A percentile compares a stretch with the other conserved stretches of the same genome.
Conservation (phyloP, 2,797 vertebrate species). For the Pangasius larnaudii region DNA sequence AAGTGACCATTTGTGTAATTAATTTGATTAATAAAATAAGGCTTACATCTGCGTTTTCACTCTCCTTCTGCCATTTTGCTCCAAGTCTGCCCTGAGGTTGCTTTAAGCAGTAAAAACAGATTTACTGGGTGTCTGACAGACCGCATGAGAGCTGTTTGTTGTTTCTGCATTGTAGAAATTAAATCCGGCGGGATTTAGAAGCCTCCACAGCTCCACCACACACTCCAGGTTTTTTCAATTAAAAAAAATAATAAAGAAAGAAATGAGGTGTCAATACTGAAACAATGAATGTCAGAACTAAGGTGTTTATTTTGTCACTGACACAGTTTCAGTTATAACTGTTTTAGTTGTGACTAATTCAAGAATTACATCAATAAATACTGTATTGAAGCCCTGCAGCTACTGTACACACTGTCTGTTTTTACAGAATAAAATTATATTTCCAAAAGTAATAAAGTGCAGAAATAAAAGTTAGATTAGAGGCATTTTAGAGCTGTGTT, state of each 20-base stretch:
- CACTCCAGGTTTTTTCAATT: conserved; percentile 20
- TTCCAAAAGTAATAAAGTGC: conserved; percentile 26
- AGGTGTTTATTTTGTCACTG: conserved; percentile 27
- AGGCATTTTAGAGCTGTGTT: conserved; percentile 19
- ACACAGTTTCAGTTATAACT: conserved; percentile 36
- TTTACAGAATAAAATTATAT: not conserved
- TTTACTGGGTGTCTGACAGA: conserved; percentile 48
- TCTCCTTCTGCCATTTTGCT: conserved; percentile 39
- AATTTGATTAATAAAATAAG: conserved; percentile 55
- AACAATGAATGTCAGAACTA: conserved; percentile 33
- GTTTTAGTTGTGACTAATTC: conserved; percentile 40
- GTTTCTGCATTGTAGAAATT: conserved; percentile 44
- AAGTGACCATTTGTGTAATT: conserved; percentile 56
- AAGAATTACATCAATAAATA: conserved; percentile 46
- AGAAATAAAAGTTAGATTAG: conserved; percentile 25
- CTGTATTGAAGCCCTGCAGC: conserved; percentile 31
- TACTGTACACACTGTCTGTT: not conserved
- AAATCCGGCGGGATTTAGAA: conserved; percentile 42
- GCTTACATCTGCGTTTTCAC: conserved; percentile 51
- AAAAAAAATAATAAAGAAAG: conserved; percentile 18
- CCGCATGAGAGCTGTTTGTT: conserved; percentile 40
- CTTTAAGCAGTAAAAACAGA: conserved; percentile 52
- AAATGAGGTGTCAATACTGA: conserved; percentile 44
- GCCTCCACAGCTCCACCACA: conserved; percentile 1
- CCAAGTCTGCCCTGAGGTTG: conserved; percentile 38